phyloP scores from a whole-genome alignment of 2,888 invertebrate species.

The Netelia fuscicornis region DNA sequence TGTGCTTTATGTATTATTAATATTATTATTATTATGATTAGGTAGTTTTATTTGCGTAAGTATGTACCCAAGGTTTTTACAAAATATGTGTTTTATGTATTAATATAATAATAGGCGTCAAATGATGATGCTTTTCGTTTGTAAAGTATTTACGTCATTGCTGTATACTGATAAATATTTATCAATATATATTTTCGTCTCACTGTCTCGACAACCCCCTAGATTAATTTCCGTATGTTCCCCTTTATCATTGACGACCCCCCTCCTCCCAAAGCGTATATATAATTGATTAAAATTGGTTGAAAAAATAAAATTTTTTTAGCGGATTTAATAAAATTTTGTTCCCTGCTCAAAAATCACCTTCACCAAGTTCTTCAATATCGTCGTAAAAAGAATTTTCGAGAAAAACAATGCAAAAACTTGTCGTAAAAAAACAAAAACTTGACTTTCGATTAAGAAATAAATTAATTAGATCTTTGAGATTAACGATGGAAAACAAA shows the following conservation, averaged over 20 bases:
- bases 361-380: too few relatives aligned
- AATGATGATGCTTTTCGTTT: not conserved
- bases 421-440: too few relatives aligned
- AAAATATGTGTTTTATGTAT: too few relatives aligned
- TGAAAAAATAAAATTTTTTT: not conserved
- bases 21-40: too few relatives aligned
- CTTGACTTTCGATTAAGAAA: not conserved
- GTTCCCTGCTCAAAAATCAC: too few relatives aligned
- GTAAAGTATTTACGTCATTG: conserved; percentile 27
- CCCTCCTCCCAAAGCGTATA: not conserved
- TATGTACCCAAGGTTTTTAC: too few relatives aligned
- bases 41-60: too few relatives aligned
- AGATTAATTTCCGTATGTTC: not conserved
- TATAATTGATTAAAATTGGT: not conserved
- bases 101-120: too few relatives aligned
- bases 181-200: conserved; percentile 2
- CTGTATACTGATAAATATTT: conserved; percentile 16
- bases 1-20: not conserved
- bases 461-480: not conserved
- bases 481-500: not conserved
- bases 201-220: conserved; percentile 7
- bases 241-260: not conserved
- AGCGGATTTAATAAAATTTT: not conserved
- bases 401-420: too few relatives aligned
- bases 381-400: too few relatives aligned